Conservation (phyloP, 2,113 vertebrate species). For the Polyodon spathula region DNA sequence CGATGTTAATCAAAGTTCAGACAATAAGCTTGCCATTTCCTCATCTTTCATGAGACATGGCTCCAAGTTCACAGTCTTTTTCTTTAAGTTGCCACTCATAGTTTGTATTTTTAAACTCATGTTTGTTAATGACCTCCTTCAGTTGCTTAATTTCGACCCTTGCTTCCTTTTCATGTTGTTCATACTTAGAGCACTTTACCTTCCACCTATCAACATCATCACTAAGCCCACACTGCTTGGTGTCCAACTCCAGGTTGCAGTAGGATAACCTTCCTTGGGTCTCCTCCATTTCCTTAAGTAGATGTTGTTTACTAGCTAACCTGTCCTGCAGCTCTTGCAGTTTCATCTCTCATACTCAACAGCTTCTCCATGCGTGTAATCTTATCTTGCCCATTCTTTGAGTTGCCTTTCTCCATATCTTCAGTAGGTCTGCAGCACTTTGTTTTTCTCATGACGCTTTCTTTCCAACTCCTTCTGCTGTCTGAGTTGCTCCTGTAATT, state of each 20-base stretch:
- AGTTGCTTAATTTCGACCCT: constrained; percentile 3
- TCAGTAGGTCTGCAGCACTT: constrained; percentile 3
- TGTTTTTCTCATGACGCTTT: constrained; percentile 8
- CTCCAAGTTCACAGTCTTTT: constrained; percentile 7
- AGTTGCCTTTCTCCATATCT: not conserved
- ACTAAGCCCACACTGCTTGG: constrained; percentile 11
- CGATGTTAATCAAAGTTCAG: constrained; percentile 8
- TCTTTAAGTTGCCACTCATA: constrained; percentile 9
- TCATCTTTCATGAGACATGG: constrained; percentile 3
- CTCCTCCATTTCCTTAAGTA: constrained; percentile 17
- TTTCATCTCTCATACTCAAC: constrained; percentile 17
- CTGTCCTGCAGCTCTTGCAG: constrained; percentile 8
- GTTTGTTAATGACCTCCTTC: constrained; percentile 6
- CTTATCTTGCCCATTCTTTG: constrained; percentile 10
- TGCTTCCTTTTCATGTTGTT: constrained; percentile 8
- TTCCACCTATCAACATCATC: constrained; percentile 14
- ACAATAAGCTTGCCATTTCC: constrained; percentile 6
- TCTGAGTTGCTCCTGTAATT: not conserved
- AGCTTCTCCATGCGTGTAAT: constrained; percentile 17
- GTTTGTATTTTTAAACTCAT: constrained; percentile 5
- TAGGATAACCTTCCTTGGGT: constrained; percentile 13
- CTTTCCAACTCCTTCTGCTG: constrained; percentile 2
- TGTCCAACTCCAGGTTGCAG: constrained; percentile 12
- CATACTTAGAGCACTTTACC: constrained; percentile 3
- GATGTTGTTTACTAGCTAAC: constrained; percentile 6